These are phyloP conservation scores for Falco peregrinus DNA, from an alignment of 2,797 vertebrate species.

Conservation along the genomic window DNA sequence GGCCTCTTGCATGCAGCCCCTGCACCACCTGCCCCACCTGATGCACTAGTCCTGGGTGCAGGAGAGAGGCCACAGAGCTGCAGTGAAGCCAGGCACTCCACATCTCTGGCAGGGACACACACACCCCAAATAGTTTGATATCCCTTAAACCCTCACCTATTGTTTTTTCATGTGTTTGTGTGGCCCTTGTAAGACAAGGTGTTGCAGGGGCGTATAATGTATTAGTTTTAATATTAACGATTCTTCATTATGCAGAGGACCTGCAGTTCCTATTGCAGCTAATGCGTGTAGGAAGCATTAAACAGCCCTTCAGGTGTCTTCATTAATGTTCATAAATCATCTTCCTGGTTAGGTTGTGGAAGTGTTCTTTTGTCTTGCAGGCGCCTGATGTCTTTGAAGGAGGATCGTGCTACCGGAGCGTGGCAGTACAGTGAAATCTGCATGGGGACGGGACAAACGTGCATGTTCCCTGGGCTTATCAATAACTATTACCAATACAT, in stretches of 20 bases:
- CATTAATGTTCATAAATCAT: background rate
- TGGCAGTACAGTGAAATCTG: constrained; percentile 93
- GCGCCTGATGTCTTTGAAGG: constrained; percentile 91
- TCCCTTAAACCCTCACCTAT: background rate
- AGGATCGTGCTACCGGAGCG: constrained; percentile 76
- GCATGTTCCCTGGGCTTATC: constrained; percentile 91
- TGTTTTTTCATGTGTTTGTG: background rate
- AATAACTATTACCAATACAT: constrained; percentile 94
- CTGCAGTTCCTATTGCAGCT: background rate
- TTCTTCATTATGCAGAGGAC: background rate
- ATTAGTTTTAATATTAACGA: background rate
- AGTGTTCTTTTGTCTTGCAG: constrained; percentile 70
- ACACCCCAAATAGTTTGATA: background rate
- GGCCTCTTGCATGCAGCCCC: fast-evolving
- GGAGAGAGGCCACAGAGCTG: background rate
- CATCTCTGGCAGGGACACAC: background rate
- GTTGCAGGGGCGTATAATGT: background rate
- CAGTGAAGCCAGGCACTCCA: background rate
- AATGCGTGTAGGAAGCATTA: background rate
- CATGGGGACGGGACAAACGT: constrained; percentile 91
- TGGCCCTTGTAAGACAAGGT: background rate
- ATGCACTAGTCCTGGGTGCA: background rate
- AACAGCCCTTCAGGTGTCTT: background rate
- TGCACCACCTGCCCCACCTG: fast-evolving
- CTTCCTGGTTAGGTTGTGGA: background rate